These are phyloP conservation scores for Urophycis tenuis DNA, from an alignment of 2,797 vertebrate genomes.

Conservation along the genomic window DNA sequence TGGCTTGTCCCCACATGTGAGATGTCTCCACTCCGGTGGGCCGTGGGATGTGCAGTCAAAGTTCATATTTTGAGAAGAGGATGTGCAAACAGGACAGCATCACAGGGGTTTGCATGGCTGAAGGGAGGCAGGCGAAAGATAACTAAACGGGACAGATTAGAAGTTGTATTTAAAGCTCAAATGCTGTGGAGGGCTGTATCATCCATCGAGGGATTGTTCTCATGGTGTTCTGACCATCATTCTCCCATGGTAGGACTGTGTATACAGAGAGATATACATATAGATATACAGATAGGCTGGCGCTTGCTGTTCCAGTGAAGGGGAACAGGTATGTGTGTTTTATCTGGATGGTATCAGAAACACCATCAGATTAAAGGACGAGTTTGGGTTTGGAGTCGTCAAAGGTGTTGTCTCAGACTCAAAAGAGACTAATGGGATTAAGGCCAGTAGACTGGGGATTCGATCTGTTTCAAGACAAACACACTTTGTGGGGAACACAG, in stretches of 20 bases:
- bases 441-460: not conserved
- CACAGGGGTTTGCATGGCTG: not conserved
- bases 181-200: slow-evolving; percentile 26
- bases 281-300: slow-evolving; percentile 38
- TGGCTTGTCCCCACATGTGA: not conserved
- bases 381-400: slow-evolving; percentile 42
- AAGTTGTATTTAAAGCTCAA: not conserved
- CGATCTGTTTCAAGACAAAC: not conserved
- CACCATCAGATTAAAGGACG: slow-evolving; percentile 46
- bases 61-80: not conserved
- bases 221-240: slow-evolving; percentile 22
- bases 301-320: slow-evolving; percentile 42
- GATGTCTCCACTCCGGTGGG: too few relatives aligned
- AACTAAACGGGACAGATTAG: not conserved
- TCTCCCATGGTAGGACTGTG: not conserved
- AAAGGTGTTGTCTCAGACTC: not conserved
- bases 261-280: not conserved
- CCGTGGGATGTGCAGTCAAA: not conserved
- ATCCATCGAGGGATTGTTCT: slow-evolving; percentile 4
- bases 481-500: not conserved
- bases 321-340: slow-evolving; percentile 53
- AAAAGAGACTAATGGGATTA: not conserved
- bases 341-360: slow-evolving; percentile 43
- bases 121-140: not conserved
- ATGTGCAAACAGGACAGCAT: not conserved